Base-by-base conservation (phyloP, 2,888 invertebrate species). In the Acleris sparsana region DNA sequence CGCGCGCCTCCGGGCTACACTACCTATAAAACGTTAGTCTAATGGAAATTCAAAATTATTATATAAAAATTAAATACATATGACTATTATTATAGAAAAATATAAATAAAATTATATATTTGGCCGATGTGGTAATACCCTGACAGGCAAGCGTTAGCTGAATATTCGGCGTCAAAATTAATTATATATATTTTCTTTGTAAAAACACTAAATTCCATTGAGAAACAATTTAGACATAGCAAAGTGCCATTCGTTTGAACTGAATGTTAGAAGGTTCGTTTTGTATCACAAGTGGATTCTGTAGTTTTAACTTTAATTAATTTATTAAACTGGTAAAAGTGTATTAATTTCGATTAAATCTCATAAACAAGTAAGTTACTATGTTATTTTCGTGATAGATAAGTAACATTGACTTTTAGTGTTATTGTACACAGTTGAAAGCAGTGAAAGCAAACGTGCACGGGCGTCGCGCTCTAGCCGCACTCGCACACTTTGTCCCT, bases 61-160 rank as follows among this genome's bases (percentile, higher is more conserved):
- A 89, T 92, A 92, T 91, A 83, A 88, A 87, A 89, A 87, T 85
- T 84, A 87, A 89, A 92, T 90, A 91, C 90, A 90, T 92, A 91
- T 91, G 90, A 90, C 86, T 91, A 92, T 90, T 91, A 90, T 91
- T 90, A 90, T 87, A 87, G 83, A 88, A 89, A 91, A 89, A 86
- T 89, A 88, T 89, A 90, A 86, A 86, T 86, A 86, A 87, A 87
- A 87, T 86, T 88, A 91, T 91, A 89, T 92, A 92, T 92, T 89
- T 83, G 88, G 87, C 87, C 89, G 88, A 89, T 88, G 92, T 93
- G 95, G 95, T 95, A 93, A 93, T 94, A 95, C 95, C 95, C 95
- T 95, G 94, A 95, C 94, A 94, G 95, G 96, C 95, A 95, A 91
- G 90, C 84, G 84, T 87, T 87, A 85, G 87, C 80, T 85, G 83